Evolutionary conservation across 2,888 invertebrate species (phyloP).

Genomic region (Brenthis daphne): DNA sequence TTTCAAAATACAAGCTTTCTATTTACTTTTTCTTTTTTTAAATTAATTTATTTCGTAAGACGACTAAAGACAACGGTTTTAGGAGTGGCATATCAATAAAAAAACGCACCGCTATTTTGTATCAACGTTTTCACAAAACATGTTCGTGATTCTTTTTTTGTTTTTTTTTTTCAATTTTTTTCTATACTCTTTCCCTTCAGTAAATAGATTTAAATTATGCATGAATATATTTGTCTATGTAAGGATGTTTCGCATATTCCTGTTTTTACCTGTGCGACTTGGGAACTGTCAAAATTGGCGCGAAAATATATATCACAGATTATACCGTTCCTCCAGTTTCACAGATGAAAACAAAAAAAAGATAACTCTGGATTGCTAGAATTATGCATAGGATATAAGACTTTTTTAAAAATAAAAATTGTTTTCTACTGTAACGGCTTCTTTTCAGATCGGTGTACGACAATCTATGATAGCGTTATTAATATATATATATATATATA

Average conservation of each 20-base stretch:
- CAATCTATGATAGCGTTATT: conserved; percentile 57
- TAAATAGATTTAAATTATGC: conserved; percentile 41
- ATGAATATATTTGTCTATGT: conserved; percentile 65
- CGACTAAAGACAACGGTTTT: conserved; percentile 24
- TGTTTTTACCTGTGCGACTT: conserved; percentile 55
- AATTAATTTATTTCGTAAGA: conserved; percentile 12
- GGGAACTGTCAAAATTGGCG: conserved; percentile 48
- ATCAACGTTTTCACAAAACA: conserved; percentile 23
- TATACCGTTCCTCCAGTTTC: conserved; percentile 45
- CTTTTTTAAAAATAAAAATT: conserved; percentile 71
- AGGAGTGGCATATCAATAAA: conserved; percentile 40
- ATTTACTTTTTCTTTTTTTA: conserved; percentile 19
- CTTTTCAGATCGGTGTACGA: conserved; percentile 72
- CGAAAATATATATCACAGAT: conserved; percentile 33
- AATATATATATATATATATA: conserved; percentile 13
- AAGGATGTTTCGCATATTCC: conserved; percentile 54
- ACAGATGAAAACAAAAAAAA: conserved; percentile 53
- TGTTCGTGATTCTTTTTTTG: conserved; percentile 6
- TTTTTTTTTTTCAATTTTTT: conserved; percentile 15
- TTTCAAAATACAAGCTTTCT: conserved; percentile 25
- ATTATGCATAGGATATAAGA: conserved; percentile 67
- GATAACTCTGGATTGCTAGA: conserved; percentile 72
- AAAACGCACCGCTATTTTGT: conserved; percentile 32
- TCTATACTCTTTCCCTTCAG: conserved; percentile 29
- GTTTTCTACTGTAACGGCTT: conserved; percentile 76